Evolutionary conservation across 2,888 invertebrate species (phyloP).

Genomic region (Orgyia antiqua): DNA sequence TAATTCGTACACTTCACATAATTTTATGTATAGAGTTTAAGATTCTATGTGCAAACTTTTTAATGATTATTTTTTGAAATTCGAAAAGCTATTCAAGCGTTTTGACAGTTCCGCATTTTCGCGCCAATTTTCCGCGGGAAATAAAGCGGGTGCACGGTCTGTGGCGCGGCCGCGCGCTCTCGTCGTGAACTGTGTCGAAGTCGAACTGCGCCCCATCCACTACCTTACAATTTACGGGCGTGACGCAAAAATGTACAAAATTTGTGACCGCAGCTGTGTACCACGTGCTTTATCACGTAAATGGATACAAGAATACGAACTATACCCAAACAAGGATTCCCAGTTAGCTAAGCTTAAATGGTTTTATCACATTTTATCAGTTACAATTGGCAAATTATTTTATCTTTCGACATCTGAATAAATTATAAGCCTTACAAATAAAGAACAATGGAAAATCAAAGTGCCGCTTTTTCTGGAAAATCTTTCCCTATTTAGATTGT

Average conservation of each 20-base stretch:
- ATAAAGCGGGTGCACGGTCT: conserved; percentile 42
- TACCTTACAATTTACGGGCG: conserved; percentile 63
- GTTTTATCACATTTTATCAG: no score
- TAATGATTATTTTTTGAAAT: no score
- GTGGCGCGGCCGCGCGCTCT: conserved; percentile 57
- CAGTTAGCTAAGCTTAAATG: no score
- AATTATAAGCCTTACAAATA: no score
- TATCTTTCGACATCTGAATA: no score
- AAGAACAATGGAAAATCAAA: no score
- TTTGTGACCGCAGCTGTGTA: conserved; percentile 33
- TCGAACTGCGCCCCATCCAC: conserved; percentile 51
- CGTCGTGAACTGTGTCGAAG: conserved; percentile 54
- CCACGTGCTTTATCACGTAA: conserved; percentile 33
- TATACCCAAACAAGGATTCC: not conserved
- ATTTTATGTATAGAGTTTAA: not conserved
- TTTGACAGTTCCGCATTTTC: conserved; percentile 69
- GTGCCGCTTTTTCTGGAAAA: no score
- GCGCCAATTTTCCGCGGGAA: conserved; percentile 70
- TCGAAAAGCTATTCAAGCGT: conserved; percentile 37
- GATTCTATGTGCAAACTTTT: no score
- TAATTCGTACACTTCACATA: conserved; percentile 34
- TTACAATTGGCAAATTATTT: no score
- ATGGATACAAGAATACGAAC: no score
- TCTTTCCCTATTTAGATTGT: no score
- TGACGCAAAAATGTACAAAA: conserved; percentile 66